Base-by-base conservation (phyloP, 2,113 vertebrate genomes). In the Pseudorectes ferrugineus region DNA sequence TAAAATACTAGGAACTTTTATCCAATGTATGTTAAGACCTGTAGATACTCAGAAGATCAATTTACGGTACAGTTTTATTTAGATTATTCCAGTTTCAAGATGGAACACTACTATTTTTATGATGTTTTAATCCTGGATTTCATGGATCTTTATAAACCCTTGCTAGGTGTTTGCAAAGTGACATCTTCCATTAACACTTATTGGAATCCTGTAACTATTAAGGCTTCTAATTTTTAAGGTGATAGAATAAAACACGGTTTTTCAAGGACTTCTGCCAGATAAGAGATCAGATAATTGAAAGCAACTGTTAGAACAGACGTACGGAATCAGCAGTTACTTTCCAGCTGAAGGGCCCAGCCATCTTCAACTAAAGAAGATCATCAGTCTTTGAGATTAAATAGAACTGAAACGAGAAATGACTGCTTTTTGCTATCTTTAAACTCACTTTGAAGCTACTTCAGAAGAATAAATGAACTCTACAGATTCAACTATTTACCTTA, bases 361-460 rank as follows among this genome's bases (percentile, higher is more conserved):
- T n/a, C n/a, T 87, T 77, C 54, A 89, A 45, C 66, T 66, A 82
- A 67, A 93, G 93, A 76, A 84, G 29, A 80, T 31, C 42, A 72
- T 68, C 62, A 58, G 51, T 55, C 74, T 80, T 83, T 61, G 46
- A 93, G 67, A 90, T 80, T 74, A 96, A 94, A 92, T 40, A 89
- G 73, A 81, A 52, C 24, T 80, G 59, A 90, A 89, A 88, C 49
- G 90, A 95, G 82, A 80, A 94, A 94, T 79, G 18, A 76, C 63
- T 88, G 48, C 46, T 61, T 77, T 92, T 82, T 70, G 43, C 88
- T 88, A 46, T 85, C 85, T 93, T 93, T 92, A 89, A 94, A 94
- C 93, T 95, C 78, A 77, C 72, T 89, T 93, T 92, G 67, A 95
- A 95, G 92, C 63, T 67, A 79, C 88, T 94, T 94, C 93, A 83